Evolutionary conservation across 2,888 invertebrate species (phyloP).

Genomic region (Ichneumon xanthorius): DNA sequence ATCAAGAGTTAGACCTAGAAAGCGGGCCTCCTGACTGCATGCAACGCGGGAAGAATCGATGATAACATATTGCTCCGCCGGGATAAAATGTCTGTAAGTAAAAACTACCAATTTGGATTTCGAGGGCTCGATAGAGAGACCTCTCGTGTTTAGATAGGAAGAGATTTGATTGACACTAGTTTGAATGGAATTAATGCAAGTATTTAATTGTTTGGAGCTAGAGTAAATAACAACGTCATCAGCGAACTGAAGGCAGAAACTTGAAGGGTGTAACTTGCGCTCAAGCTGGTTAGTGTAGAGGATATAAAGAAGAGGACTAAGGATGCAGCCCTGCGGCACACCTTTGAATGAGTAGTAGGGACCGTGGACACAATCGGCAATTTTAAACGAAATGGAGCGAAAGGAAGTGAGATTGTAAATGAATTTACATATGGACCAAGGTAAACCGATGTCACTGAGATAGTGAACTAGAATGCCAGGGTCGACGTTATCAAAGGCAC

Average conservation of each 20-base stretch:
- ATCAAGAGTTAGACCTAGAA: too few species aligned
- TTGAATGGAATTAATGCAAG: too few species aligned
- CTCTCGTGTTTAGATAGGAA: too few species aligned
- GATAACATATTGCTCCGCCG: too few species aligned
- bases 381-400: not conserved
- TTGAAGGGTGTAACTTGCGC: not conserved
- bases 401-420: constrained; percentile 25
- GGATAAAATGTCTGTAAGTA: too few species aligned
- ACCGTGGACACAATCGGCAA: not conserved
- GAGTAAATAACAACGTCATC: not conserved
- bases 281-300: not conserved
- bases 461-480: constrained; percentile 2
- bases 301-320: not conserved
- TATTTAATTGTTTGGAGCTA: not conserved
- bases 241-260: not conserved
- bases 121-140: too few species aligned
- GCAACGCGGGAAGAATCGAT: too few species aligned
- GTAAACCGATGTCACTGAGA: not conserved
- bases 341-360: not conserved
- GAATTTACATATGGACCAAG: constrained; percentile 14
- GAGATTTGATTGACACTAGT: too few species aligned
- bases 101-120: too few species aligned
- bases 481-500: constrained; percentile 48
- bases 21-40: too few species aligned
- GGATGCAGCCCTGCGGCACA: not conserved